Base-by-base conservation (phyloP, 2,888 invertebrate genomes). In the Leptopterna dolabrata region DNA sequence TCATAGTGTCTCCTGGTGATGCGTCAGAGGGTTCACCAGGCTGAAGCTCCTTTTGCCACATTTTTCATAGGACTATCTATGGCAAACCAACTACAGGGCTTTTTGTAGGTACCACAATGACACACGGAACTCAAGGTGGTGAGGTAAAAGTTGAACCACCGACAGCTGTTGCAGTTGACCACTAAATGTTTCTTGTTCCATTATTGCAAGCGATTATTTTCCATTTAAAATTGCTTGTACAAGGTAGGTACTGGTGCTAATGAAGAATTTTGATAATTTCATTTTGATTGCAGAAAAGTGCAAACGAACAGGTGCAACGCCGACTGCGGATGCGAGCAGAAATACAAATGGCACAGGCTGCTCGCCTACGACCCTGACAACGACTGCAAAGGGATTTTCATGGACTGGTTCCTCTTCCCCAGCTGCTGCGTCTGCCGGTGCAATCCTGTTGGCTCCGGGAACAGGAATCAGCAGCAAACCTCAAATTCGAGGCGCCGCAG, bases 371-470 rank as follows among this genome's bases (percentile, higher is more conserved):
- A 98, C 92, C 97, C 97, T 0, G 95, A 96, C 91, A 97, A 98
- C 92, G 97, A 97, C 91, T 98, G 97, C 91, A 95, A 97, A 70
- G 97, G 97, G 14, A 97, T 98, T 90, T 98, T 98, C 92, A 97
- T 97, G 90, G 97, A 98, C 92, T 98, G 97, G 97, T 97, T 97
- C 93, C 95, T 96, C 90, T 97, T 97, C 92, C 97, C 97, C 0
- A 97, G 97, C 0, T 97, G 97, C 92, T 97, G 97, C 91, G 96
- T 97, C n/a, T 98, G 97, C 92, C 93, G 94, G 78, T 94, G 94
- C 90, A 91, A 91, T 87, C 78, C 78, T 16, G 14, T 19, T 1
- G 36, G 73, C 16, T 36, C 4, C 41, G 7, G 41, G 13, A 43
- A 43, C 41, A 30, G 36, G 9, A 36, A 36, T 16, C 41, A 36